phyloP scores from a whole-genome alignment of 2,888 invertebrate species.

The Cheilosia impressa region DNA sequence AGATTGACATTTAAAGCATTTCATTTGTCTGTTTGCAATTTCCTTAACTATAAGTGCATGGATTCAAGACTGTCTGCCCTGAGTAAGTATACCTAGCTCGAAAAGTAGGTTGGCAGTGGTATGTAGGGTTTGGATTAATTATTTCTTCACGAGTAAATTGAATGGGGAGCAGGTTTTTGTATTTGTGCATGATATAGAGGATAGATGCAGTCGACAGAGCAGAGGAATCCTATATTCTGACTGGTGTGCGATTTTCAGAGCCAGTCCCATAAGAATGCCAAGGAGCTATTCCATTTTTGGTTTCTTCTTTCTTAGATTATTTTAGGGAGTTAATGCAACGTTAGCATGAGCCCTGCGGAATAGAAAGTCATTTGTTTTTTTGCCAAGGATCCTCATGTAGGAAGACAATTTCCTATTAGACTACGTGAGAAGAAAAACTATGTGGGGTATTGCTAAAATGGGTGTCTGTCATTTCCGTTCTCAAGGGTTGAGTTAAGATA shows the following conservation, averaged over 20 bases:
- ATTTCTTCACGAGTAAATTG: slow-evolving; percentile 65
- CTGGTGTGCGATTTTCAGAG: slow-evolving; percentile 33
- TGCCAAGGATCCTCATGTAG: neutral
- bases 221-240: slow-evolving; percentile 56
- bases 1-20: slow-evolving; percentile 70
- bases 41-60: slow-evolving; percentile 40
- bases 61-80: neutral
- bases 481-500: too few relatives aligned
- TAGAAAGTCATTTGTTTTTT: slow-evolving; percentile 21
- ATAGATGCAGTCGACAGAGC: slow-evolving; percentile 19
- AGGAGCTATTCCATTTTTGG: neutral
- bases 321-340: slow-evolving; percentile 25
- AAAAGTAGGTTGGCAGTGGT: slow-evolving; percentile 44
- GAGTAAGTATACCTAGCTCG: neutral
- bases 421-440: neutral
- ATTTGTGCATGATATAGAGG: slow-evolving; percentile 40
- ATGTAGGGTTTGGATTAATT: slow-evolving; percentile 56
- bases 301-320: slow-evolving; percentile 25
- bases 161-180: slow-evolving; percentile 58
- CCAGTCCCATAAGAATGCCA: slow-evolving; percentile 29
- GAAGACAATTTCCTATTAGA: neutral
- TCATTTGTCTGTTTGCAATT: slow-evolving; percentile 68
- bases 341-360: slow-evolving; percentile 13
- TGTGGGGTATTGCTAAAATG: too few relatives aligned
- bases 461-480: too few relatives aligned